Evolutionary conservation across 2,888 invertebrate genomes (phyloP).

Genomic region (Cybosia mesomella): DNA sequence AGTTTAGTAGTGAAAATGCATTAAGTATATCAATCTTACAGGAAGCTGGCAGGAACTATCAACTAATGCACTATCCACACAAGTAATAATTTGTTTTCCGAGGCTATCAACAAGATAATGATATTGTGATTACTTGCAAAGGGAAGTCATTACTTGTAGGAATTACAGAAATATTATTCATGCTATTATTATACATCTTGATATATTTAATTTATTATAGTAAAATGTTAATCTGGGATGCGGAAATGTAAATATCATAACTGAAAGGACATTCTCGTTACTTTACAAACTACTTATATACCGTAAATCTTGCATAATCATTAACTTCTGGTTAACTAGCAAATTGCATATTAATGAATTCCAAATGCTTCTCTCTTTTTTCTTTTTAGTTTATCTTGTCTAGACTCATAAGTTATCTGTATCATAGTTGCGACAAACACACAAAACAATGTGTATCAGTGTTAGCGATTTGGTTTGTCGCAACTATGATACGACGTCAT

Average conservation of each 20-base stretch:
- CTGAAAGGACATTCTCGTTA: conserved; percentile 20
- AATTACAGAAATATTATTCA: conserved; percentile 41
- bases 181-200: conserved; percentile 24
- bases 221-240: conserved; percentile 30
- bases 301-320: conserved; percentile 12
- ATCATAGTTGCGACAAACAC: no score
- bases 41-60: no score
- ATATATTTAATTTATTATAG: conserved; percentile 38
- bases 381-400: no score
- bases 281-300: conserved; percentile 7
- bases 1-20: no score
- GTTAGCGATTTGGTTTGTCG: no score
- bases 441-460: no score
- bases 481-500: no score
- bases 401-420: no score
- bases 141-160: conserved; percentile 58
- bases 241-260: conserved; percentile 47
- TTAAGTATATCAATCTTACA: no score
- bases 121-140: conserved; percentile 47
- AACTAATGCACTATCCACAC: no score
- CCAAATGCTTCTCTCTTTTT: not conserved
- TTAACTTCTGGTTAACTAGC: no score
- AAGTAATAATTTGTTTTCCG: conserved; percentile 43
- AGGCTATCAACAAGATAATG: conserved; percentile 62
- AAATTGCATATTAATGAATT: not conserved